Conservation (phyloP, 2,113 vertebrate species). For the Corapipo altera region DNA sequence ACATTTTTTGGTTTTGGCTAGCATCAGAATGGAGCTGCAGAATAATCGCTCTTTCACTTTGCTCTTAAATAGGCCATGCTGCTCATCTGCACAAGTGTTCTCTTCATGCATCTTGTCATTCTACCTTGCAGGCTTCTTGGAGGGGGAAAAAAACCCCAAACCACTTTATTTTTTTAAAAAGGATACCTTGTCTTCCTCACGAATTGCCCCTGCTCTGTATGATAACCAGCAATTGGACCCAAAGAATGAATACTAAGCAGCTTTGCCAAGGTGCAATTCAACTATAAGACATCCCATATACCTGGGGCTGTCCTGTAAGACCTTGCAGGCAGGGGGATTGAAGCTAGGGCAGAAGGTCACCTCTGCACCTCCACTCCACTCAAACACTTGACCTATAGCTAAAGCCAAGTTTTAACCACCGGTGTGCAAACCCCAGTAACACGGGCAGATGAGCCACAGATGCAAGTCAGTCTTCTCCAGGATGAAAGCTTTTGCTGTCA, state of each 20-base stretch:
- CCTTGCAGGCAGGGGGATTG: background rate
- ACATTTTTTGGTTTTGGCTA: constrained; percentile 6
- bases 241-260: constrained; percentile 6
- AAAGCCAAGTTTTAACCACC: background rate
- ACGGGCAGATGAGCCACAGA: fast-evolving
- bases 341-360: background rate
- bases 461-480: background rate
- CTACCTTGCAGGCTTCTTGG: background rate
- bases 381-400: background rate
- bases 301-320: background rate
- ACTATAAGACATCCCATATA: background rate
- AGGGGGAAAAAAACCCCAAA: background rate
- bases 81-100: constrained; percentile 18
- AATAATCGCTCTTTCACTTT: constrained; percentile 49
- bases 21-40: constrained; percentile 22
- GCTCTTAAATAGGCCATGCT: constrained; percentile 38
- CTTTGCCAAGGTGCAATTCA: constrained; percentile 18
- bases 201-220: background rate
- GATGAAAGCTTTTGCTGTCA: background rate
- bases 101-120: background rate
- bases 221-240: background rate
- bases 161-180: background rate
- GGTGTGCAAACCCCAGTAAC: background rate
- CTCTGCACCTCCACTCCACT: background rate
- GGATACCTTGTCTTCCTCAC: background rate